Evolutionary conservation across 2,797 vertebrate species (phyloP).

Genomic region (Lates japonicus): DNA sequence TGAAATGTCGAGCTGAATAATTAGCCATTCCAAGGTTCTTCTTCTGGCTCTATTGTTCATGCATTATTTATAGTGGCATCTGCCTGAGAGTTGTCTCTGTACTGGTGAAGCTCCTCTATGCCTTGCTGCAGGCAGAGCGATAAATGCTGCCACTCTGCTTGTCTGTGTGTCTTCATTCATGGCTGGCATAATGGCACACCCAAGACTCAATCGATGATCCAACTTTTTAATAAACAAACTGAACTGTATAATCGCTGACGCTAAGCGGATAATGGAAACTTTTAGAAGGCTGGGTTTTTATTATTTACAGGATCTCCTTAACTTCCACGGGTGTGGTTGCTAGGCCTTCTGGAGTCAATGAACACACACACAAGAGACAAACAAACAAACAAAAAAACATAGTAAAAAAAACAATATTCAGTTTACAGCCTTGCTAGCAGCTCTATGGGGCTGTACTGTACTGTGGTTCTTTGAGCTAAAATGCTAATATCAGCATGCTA

Average conservation of each 20-base stretch:
- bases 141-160: constrained; percentile 60
- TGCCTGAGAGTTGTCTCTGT: constrained; percentile 78
- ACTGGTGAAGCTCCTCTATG: constrained; percentile 65
- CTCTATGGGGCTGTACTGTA: background rate
- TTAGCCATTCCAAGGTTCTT: constrained; percentile 81
- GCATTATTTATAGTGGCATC: constrained; percentile 86
- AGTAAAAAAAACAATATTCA: background rate
- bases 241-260: constrained; percentile 11
- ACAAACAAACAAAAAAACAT: background rate
- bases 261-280: constrained; percentile 4
- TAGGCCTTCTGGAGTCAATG: background rate
- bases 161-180: constrained; percentile 54
- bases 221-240: constrained; percentile 44
- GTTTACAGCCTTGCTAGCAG: background rate
- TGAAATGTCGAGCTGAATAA: constrained; percentile 84
- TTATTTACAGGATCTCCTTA: background rate
- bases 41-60: constrained; percentile 80
- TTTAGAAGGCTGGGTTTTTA: background rate
- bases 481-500: background rate
- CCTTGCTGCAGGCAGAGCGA: constrained; percentile 58
- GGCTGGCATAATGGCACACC: constrained; percentile 40
- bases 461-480: background rate
- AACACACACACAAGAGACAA: background rate
- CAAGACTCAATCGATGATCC: constrained; percentile 37
- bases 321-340: background rate